A percentile compares a stretch with the other conserved stretches of the same genome.
Conservation (phyloP, 1,140 invertebrate genomes). For the Myzus persicae region DNA sequence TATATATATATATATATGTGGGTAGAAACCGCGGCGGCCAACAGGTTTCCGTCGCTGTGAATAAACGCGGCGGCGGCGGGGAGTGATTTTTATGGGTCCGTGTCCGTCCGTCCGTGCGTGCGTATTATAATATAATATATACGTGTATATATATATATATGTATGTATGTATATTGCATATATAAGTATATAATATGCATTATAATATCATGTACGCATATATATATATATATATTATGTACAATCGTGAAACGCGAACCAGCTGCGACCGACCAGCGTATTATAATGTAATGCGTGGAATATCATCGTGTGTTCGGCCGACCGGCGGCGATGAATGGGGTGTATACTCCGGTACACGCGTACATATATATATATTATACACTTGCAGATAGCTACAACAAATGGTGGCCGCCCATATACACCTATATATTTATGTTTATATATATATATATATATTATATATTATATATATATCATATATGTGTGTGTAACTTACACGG, state of each 20-base stretch:
- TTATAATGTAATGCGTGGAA: constrained; percentile 15
- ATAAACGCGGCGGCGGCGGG: not conserved
- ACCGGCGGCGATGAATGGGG: not conserved
- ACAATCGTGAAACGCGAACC: constrained; percentile 6
- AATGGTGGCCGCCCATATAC: constrained; percentile 6
- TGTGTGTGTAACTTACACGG: too few relatives aligned
- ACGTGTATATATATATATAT: too few relatives aligned
- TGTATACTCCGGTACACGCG: not conserved
- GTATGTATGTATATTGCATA: not conserved
- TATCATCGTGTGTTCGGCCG: constrained; percentile 15
- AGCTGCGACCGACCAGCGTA: not conserved
- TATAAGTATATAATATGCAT: not conserved
- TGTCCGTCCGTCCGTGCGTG: not conserved
- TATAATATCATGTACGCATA: not conserved
- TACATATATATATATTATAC: not conserved
- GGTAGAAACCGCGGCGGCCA: not conserved
- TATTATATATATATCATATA: not conserved
- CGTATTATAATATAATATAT: not conserved
- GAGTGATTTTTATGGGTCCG: not conserved
- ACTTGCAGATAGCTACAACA: not conserved
- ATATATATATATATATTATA: not conserved
- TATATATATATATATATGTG: not conserved
- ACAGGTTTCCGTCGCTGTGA: not conserved
- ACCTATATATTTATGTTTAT: not conserved
- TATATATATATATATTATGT: too few relatives aligned